Percentiles rank a stretch among this genome's conserved stretches.
Evolutionary conservation across 1,140 invertebrate genomes (phyloP).

Genomic region (Batillaria attramentaria): DNA sequence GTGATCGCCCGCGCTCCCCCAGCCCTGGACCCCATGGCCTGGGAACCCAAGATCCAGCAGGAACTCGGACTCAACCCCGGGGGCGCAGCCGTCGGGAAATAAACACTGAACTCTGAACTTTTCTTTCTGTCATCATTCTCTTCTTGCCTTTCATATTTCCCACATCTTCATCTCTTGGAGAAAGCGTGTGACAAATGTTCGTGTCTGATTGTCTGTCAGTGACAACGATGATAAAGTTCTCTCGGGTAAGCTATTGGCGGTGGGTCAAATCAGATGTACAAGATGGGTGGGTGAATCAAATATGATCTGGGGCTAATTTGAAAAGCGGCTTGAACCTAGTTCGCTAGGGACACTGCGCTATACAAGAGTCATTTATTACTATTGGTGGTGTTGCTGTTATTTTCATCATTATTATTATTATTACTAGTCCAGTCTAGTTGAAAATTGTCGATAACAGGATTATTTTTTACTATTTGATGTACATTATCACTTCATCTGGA

Average conservation of each 20-base stretch:
- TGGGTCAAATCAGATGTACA: too few relatives aligned
- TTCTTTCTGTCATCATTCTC: not conserved
- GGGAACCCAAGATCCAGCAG: slow-evolving; percentile 32
- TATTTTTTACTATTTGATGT: not conserved
- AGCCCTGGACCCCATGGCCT: slow-evolving; percentile 33
- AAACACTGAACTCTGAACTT: not conserved
- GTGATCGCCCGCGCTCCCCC: slow-evolving; percentile 49
- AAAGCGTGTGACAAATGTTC: not conserved
- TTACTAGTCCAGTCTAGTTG: not conserved
- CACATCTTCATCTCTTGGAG: not conserved
- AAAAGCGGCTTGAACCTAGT: too few relatives aligned
- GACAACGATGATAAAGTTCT: too few relatives aligned
- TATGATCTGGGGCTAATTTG: too few relatives aligned
- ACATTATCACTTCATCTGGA: not conserved
- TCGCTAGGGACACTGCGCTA: too few relatives aligned
- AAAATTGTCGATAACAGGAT: not conserved
- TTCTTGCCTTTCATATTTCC: not conserved
- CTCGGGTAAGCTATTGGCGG: too few relatives aligned
- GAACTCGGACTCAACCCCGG: not conserved
- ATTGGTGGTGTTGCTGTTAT: not conserved
- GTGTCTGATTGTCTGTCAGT: not conserved
- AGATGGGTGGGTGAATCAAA: too few relatives aligned
- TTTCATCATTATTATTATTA: not conserved
- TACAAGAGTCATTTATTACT: too few relatives aligned
- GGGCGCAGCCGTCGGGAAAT: not conserved